Evolutionary conservation across 23 tunicate genomes (phyloP).

Genomic region (Styela plicata): DNA sequence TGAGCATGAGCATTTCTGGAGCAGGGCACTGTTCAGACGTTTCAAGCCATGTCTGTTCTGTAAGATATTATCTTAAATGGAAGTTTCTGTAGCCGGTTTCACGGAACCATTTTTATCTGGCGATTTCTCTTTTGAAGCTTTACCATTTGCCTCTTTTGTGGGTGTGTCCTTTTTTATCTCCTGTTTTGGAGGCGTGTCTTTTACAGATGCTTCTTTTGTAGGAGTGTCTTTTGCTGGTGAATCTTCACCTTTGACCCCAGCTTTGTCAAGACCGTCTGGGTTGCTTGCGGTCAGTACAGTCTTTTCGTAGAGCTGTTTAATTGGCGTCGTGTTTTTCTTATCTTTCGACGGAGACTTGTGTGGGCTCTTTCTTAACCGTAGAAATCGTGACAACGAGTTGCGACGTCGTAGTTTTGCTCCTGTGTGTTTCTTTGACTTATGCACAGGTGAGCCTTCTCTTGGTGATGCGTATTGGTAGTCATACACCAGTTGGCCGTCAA

Average conservation of each 20-base stretch:
- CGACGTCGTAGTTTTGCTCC: constrained; percentile 12
- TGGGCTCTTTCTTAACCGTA: constrained; percentile 22
- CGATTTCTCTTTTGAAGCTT: too few species aligned
- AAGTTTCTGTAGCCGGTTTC: too few species aligned
- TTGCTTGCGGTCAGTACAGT: constrained; percentile 43
- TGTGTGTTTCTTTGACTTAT: constrained; percentile 6
- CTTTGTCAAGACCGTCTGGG: neutral
- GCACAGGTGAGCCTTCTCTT: neutral
- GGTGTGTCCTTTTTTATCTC: too few species aligned
- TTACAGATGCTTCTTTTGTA: neutral
- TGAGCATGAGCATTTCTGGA: too few species aligned
- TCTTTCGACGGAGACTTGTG: constrained; percentile 33
- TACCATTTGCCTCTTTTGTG: too few species aligned
- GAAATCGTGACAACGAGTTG: constrained; percentile 32
- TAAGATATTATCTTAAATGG: too few species aligned
- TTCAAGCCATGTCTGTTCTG: too few species aligned
- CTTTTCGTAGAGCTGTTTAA: constrained; percentile 57
- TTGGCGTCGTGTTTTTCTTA: constrained; percentile 21
- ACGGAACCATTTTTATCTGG: too few species aligned
- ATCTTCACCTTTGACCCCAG: neutral
- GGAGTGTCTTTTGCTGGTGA: neutral
- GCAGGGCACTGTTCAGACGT: too few species aligned
- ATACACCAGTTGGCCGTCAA: constrained; percentile 65
- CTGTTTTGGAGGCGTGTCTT: neutral
- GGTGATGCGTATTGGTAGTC: constrained; percentile 74